Percentiles rank a stretch among this genome's conserved stretches.
These are phyloP conservation scores for Dinomys branickii DNA, from an alignment of 2,113 vertebrate species.

Conservation along the genomic window DNA sequence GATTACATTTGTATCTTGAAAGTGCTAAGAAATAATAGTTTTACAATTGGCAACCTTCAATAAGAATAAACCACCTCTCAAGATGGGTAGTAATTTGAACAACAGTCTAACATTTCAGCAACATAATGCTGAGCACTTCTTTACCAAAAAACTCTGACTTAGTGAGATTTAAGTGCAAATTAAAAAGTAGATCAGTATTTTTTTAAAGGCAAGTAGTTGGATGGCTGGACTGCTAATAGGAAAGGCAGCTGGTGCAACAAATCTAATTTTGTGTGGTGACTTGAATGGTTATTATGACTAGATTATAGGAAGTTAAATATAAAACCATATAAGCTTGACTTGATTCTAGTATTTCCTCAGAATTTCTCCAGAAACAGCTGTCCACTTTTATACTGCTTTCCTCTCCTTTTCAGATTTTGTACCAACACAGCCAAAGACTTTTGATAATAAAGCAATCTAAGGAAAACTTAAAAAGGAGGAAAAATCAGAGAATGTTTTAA, in stretches of 20 bases:
- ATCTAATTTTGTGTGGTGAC: background rate
- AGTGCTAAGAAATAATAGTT: constrained; percentile 35
- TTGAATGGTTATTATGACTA: constrained; percentile 43
- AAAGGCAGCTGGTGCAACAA: constrained; percentile 37
- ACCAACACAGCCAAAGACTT: constrained; percentile 15
- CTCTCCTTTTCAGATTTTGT: background rate
- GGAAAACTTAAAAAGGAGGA: background rate
- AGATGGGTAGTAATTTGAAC: constrained; percentile 6
- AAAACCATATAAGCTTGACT: background rate
- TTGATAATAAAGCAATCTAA: background rate
- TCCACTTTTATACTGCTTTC: background rate
- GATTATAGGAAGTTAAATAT: background rate
- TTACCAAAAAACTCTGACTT: constrained; percentile 21
- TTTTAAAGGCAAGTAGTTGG: background rate
- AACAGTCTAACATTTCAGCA: constrained; percentile 46
- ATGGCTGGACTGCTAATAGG: background rate
- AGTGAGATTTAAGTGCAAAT: constrained; percentile 52
- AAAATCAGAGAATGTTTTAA: constrained; percentile 24
- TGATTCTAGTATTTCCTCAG: constrained; percentile 10
- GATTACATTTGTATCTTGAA: constrained; percentile 38
- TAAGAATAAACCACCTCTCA: background rate
- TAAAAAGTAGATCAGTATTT: constrained; percentile 10
- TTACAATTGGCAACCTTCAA: constrained; percentile 28
- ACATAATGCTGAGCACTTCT: background rate
- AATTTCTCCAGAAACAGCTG: background rate